These are phyloP conservation scores for Pandemis cinnamomeana DNA, from an alignment of 2,888 invertebrate species.

Conservation along the genomic window DNA sequence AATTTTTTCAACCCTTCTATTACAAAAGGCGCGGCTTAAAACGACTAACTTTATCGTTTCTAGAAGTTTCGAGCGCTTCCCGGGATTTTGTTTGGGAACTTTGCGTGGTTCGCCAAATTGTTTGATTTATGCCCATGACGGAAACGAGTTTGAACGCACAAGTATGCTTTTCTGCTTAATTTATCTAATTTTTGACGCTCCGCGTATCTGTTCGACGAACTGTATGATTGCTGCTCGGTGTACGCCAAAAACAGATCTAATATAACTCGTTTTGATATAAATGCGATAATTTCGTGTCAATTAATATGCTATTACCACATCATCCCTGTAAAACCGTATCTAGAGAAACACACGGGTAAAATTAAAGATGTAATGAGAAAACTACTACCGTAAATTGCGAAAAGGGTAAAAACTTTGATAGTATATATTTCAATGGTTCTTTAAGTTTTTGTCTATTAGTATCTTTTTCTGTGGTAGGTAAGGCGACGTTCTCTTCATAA, in stretches of 20 bases:
- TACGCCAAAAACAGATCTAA: not conserved
- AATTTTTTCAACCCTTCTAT: not conserved
- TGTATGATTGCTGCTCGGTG: not conserved
- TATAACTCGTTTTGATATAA: not conserved
- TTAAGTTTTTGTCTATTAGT: too few species aligned
- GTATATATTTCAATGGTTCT: too few species aligned
- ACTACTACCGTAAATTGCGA: too few species aligned
- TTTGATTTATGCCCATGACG: slow-evolving; percentile 23
- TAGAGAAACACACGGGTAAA: too few species aligned
- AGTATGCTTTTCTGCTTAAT: slow-evolving; percentile 15
- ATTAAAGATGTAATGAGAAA: too few species aligned
- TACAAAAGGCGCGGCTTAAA: slow-evolving; percentile 19
- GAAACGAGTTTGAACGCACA: slow-evolving; percentile 5
- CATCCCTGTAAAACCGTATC: too few species aligned
- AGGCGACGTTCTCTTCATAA: too few species aligned
- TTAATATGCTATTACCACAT: not conserved
- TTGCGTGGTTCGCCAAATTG: slow-evolving; percentile 7
- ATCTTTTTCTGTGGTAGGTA: too few species aligned
- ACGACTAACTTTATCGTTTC: slow-evolving; percentile 18
- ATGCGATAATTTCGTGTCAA: not conserved
- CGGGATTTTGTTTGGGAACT: slow-evolving; percentile 21
- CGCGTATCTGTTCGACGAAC: not conserved
- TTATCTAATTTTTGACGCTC: slow-evolving; percentile 11
- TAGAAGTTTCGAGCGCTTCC: slow-evolving; percentile 15
- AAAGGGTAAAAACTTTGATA: too few species aligned